Evolutionary conservation across 2,797 vertebrate genomes (phyloP).

Genomic region (Chelon auratus): DNA sequence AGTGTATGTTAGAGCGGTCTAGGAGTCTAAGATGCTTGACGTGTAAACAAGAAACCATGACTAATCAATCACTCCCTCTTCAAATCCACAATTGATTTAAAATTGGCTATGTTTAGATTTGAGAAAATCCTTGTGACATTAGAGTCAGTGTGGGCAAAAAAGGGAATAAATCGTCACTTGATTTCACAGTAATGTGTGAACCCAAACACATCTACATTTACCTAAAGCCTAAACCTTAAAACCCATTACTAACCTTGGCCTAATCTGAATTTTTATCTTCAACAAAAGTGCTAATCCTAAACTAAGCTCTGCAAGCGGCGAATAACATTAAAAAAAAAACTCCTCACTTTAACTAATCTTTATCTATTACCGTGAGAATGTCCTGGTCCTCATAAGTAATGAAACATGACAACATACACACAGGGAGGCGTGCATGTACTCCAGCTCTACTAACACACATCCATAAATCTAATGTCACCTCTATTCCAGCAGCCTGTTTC

Average conservation of each 20-base stretch:
- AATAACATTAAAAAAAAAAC: slow-evolving; percentile 23
- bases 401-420: slow-evolving; percentile 19
- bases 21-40: background rate
- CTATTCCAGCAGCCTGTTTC: slow-evolving; percentile 52
- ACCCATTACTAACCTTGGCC: slow-evolving; percentile 12
- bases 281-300: slow-evolving; percentile 51
- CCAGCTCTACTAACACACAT: slow-evolving; percentile 30
- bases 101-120: background rate
- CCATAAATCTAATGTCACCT: slow-evolving; percentile 65
- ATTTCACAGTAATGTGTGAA: background rate
- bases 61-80: background rate
- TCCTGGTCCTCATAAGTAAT: slow-evolving; percentile 44
- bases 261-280: slow-evolving; percentile 51
- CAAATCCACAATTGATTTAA: background rate
- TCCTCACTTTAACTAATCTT: slow-evolving; percentile 1
- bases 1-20: background rate
- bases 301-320: slow-evolving; percentile 17
- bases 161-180: background rate
- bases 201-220: slow-evolving; percentile 20
- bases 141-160: background rate
- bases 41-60: background rate
- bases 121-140: slow-evolving; percentile 13
- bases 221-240: slow-evolving; percentile 27
- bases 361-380: background rate
- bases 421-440: background rate